Base-by-base conservation (phyloP, 2,113 vertebrate genomes). In the Poecilia latipinna region DNA sequence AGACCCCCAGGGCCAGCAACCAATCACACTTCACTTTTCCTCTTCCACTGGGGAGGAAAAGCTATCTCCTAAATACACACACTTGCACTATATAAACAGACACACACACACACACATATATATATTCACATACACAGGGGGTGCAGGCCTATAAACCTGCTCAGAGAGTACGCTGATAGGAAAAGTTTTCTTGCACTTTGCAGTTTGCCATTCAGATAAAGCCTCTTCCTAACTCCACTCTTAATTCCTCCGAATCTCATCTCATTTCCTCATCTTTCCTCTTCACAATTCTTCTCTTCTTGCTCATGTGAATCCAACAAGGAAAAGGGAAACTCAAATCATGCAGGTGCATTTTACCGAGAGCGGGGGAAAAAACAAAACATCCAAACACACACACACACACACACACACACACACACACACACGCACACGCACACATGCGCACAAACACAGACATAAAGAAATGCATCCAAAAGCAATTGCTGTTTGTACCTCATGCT, bases 171-270 rank as follows among this genome's bases (percentile, higher is more conserved):
- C 10, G 26, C 84, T 89, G 88, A 92, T 93, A 89, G 89, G 86
- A 91, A 93, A 93, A 93, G 89, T 93, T 93, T 89, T 91, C 79
- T 86, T 82, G 82, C 82, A 88, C 80, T 90, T 83, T 89, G 88
- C 85, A 89, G 83, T 90, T 89, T 87, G 73, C 74, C 61, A 69
- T 57, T 85, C 80, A 88, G 89, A 93, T 91, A 91, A 92, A 90
- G 73, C 68, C 19, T 4, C 75, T 81, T 83, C 79, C 82, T 78
- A 88, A 89, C 84, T 89, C 70, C 73, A 82, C 85, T 90, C 82
- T 69, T 91, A 87, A 91, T 88, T 91, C 87, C 84, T 86, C 54
- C 19, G 79, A 79, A 90, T 87, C 89, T 78, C 80, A 82, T 83
- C 88, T 90, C 88, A 89, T 91, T 87, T 91, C 80, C 78, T 70